Conservation (phyloP, 2,797 vertebrate genomes). For the Pseudomugil gertrudae region DNA sequence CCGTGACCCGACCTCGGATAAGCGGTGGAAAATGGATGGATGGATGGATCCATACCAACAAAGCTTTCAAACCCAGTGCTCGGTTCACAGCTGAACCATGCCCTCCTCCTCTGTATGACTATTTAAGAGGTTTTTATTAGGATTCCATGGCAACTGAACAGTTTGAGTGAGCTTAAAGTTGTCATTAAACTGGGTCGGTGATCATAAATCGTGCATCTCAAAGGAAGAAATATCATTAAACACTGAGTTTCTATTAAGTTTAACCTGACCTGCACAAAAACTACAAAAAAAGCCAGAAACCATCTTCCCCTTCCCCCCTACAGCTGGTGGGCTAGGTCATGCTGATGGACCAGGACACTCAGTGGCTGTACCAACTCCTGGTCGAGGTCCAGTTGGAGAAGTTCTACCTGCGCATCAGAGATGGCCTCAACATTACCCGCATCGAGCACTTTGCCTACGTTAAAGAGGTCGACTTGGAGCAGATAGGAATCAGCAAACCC, state of each 20-base stretch:
- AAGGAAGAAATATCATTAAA: slow-evolving; percentile 3
- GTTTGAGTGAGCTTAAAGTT: slow-evolving; percentile 18
- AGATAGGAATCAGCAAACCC: slow-evolving; percentile 89
- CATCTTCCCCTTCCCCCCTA: slow-evolving; percentile 5
- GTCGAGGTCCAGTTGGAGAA: slow-evolving; percentile 88
- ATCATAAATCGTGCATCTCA: slow-evolving; percentile 11
- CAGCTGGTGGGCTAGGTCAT: slow-evolving; percentile 67
- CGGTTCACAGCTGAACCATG: slow-evolving; percentile 14
- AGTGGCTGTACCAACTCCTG: slow-evolving; percentile 87
- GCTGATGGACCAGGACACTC: slow-evolving; percentile 86
- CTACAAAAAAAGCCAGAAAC: no score
- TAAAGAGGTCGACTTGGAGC: slow-evolving; percentile 86
- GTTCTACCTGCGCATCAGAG: slow-evolving; percentile 86
- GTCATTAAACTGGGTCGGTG: slow-evolving; percentile 5
- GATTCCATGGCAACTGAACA: slow-evolving; percentile 50
- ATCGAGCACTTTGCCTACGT: slow-evolving; percentile 88
- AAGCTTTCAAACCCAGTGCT: slow-evolving; percentile 16
- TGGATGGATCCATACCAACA: background rate
- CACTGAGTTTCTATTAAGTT: background rate
- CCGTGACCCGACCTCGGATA: no score
- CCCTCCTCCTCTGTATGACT: slow-evolving; percentile 1
- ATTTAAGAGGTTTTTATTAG: slow-evolving; percentile 39
- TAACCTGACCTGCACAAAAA: background rate
- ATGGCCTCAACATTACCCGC: slow-evolving; percentile 89
- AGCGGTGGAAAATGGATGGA: no score